phyloP scores from a whole-genome alignment of 1,140 invertebrate genomes.

The Heliothis subflexa region DNA sequence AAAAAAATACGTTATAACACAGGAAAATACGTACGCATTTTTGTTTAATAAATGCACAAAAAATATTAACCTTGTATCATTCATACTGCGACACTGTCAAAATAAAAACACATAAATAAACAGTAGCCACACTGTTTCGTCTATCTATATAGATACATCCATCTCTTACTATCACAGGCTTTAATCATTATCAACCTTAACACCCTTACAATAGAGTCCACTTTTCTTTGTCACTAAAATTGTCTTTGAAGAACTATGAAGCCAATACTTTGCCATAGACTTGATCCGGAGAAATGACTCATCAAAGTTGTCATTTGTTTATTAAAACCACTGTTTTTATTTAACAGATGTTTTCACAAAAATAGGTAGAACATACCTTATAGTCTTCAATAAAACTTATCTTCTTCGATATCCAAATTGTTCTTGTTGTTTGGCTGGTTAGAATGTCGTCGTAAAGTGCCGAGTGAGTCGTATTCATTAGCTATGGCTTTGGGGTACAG shows the following conservation, averaged over 20 bases:
- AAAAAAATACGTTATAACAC: no score
- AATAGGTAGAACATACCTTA: not conserved
- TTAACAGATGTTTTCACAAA: no score
- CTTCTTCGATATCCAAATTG: constrained; percentile 82
- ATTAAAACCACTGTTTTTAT: no score
- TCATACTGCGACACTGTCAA: not conserved
- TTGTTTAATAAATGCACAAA: not conserved
- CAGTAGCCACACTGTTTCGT: not conserved
- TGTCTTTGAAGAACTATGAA: no score
- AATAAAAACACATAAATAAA: not conserved
- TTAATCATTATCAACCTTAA: not conserved
- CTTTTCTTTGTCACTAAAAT: not conserved
- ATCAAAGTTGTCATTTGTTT: not conserved
- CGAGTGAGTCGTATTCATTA: constrained; percentile 91
- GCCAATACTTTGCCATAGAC: no score
- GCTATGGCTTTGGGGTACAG: constrained; percentile 89
- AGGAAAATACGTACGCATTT: no score
- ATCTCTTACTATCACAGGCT: constrained; percentile 14
- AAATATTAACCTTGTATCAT: not conserved
- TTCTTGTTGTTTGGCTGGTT: constrained; percentile 80
- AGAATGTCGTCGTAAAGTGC: constrained; percentile 92
- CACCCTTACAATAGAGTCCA: not conserved
- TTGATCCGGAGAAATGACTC: not conserved
- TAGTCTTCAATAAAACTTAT: constrained; percentile 81
- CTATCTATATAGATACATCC: not conserved